Evolutionary conservation across 2,113 vertebrate species (phyloP), one percentile per base, ranked within the genome.

Genomic region (Apistogramma diplotaenia): DNA sequence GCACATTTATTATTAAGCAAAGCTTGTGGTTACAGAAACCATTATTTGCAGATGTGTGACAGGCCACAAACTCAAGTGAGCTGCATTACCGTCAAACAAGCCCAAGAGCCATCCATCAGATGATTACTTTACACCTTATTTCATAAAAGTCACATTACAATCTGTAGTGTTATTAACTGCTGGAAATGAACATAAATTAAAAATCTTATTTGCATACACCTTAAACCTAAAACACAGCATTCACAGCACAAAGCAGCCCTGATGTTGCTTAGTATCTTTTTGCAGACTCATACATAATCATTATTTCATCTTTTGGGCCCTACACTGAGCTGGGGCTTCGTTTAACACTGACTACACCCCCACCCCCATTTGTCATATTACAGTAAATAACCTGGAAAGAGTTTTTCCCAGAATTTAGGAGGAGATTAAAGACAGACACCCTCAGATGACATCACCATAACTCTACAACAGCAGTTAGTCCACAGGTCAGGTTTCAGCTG

Each of bases 321-420:
- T 81, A 86, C 79, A 76, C 78, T 79, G 53, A 61, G 81, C 72
- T 15, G 43, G 27, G 40, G 78, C 72, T 80, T 84, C 11, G 6
- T 80, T 88, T 88, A 82, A 86, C 74, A 51, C 60, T 5, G 37
- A 80, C 31, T 57, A 27, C 43, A 11, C 43, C 54, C 4, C 46
- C 31, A 43, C 13, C 43, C 54, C 4, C 54, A 59, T 51, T 61
- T 73, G 84, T 84, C 89, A 78, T 61, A 21, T 79, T 56, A 71
- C 54, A 75, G 81, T 90, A 88, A 90, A 90, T 86, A 86, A 90
- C 75, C 43, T 35, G 56, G 55, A 85, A 84, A 79, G n/a, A 58
- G 49, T 4, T 35, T 85, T 78, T 84, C 76, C 65, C 40, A 71
- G 73, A 80, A 82, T 81, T 56, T 65, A 35, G 1, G 19, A 35